Base-by-base conservation (phyloP, 2,797 vertebrate genomes). In the Selene dorsalis region DNA sequence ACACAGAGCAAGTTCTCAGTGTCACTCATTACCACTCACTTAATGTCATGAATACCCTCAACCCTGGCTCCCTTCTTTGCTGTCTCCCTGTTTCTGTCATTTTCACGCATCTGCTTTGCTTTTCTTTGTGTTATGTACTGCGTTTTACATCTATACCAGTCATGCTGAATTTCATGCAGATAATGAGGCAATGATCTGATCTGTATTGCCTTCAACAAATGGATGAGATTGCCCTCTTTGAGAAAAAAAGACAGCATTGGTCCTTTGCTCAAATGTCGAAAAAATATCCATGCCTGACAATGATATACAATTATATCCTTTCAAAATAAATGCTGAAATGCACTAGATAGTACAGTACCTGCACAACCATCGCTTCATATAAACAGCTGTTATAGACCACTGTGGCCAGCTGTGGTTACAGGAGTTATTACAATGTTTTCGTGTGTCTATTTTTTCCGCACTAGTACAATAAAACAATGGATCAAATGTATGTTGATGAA, bases 21-120 rank as follows among this genome's bases (percentile, higher is more conserved):
- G 73, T 84, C 76, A 67, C 63, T 82, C 75, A 83, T 84, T 84
- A 84, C 28, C 16, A 53, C 82, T 75, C 47, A 70, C 53, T 75
- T 83, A 73, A 79, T 75, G 61, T 62, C 78, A 82, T 69, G 17
- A 75, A 82, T 72, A 77, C 71, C 56, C 58, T 75, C 53, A 65
- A 66, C 58, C 11, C 41, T n/a, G n/a, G n/a, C n/a, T 32, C 52
- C 30, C 55, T 47, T 20, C 55, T 73, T 69, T 74, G 47, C 70
- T 77, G 38, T 74, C 26, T 69, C 28, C 3, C 52, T n/a, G 6
- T 48, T 52, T 30, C 24, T 75, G 50, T 43, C 24, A 14, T 57
- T 63, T 69, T 45, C 16, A 20, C 61, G 30, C 3, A 4, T 41
- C 56, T 30, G 13, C 6, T 1, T 26, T 32, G 13, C 35, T 59